Conservation (phyloP, 2,888 invertebrate species). For the Cephalotes varians region DNA sequence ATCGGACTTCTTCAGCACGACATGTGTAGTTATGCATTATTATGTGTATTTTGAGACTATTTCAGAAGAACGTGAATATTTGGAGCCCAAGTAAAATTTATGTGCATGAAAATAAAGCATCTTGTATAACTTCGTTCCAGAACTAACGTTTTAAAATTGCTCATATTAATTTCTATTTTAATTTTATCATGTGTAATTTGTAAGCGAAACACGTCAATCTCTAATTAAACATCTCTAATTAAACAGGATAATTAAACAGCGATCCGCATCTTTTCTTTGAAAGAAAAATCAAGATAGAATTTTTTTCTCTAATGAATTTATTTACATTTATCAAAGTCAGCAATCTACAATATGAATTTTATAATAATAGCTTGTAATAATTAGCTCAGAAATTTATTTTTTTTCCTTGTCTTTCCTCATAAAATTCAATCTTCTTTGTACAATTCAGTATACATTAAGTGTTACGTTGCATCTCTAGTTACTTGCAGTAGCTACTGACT, state of each 20-base stretch:
- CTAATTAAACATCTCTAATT: too few relatives aligned
- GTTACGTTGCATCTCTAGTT: constrained; percentile 50
- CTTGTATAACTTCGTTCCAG: background rate
- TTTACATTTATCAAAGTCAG: background rate
- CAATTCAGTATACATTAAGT: background rate
- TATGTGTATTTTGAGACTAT: background rate
- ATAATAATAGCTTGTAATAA: background rate
- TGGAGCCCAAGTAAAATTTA: background rate
- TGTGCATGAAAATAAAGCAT: background rate
- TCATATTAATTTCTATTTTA: background rate
- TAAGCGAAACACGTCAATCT: background rate
- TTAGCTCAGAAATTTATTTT: background rate
- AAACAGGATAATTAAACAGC: background rate
- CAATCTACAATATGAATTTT: background rate
- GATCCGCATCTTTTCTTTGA: background rate
- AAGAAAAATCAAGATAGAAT: background rate
- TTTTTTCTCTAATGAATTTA: background rate
- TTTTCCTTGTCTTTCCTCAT: background rate
- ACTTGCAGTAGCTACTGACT: constrained; percentile 30
- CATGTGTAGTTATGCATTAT: constrained; percentile 14
- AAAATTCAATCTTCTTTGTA: background rate
- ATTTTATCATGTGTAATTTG: background rate
- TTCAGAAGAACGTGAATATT: background rate
- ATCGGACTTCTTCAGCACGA: constrained; percentile 9
- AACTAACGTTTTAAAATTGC: background rate